Evolutionary conservation across 64 coral and sea anemone species (phyloP).

Genomic region (Montipora foliosa): DNA sequence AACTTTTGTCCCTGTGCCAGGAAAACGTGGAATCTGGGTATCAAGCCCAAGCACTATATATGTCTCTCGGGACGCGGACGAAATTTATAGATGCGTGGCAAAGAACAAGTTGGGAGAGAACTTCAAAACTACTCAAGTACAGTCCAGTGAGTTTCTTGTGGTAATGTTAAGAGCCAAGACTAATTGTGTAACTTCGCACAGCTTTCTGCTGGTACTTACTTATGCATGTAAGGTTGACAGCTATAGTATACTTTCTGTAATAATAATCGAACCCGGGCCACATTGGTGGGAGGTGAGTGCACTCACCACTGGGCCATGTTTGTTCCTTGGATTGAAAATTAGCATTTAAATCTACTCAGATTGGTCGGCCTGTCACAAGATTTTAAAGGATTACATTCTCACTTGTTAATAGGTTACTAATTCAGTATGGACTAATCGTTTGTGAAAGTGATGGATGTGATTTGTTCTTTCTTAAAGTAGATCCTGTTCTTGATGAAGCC

Average conservation of each 20-base stretch:
- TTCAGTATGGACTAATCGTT: too few species aligned
- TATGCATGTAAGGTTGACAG: too few species aligned
- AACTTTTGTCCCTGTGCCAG: conserved; percentile 26
- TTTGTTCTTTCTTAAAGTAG: not conserved
- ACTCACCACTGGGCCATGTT: too few species aligned
- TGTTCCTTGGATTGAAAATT: too few species aligned
- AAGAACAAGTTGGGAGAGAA: conserved; percentile 30
- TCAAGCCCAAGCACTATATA: not conserved
- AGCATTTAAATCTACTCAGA: not conserved
- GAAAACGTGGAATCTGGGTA: not conserved
- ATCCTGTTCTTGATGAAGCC: not conserved
- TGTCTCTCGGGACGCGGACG: not conserved
- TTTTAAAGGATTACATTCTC: too few species aligned
- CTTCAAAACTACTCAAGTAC: not conserved
- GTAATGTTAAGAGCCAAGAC: not conserved
- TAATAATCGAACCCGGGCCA: too few species aligned
- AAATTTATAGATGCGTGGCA: conserved; percentile 57
- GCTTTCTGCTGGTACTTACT: not conserved
- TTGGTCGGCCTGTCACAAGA: too few species aligned
- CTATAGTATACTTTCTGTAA: too few species aligned
- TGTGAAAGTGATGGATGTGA: too few species aligned
- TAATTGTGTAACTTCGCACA: not conserved
- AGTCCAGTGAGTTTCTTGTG: not conserved
- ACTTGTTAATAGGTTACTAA: too few species aligned
- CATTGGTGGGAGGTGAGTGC: too few species aligned